Evolutionary conservation across 1,140 invertebrate genomes (phyloP).

Genomic region (Aphelenchoides besseyi): DNA sequence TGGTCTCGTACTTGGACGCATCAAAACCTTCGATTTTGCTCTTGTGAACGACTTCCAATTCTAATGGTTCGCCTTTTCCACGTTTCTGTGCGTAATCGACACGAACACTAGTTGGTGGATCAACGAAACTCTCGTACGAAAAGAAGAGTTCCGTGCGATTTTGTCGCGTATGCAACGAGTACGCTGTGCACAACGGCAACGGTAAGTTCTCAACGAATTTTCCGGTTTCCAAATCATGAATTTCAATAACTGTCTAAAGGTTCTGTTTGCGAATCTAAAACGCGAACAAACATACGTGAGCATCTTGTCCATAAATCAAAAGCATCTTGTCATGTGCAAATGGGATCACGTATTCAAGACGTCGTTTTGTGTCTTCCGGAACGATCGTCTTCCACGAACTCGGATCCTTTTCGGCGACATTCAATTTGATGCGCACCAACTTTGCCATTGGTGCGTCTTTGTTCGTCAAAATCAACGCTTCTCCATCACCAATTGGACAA

Average conservation of each 20-base stretch:
- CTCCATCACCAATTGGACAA: constrained; percentile 57
- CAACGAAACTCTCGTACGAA: constrained; percentile 86
- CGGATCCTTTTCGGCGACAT: constrained; percentile 67
- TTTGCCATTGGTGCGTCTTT: constrained; percentile 86
- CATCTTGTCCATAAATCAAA: constrained; percentile 85
- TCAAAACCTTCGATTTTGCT: constrained; percentile 81
- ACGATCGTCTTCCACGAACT: constrained; percentile 80
- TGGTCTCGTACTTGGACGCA: constrained; percentile 74
- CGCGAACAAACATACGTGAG: constrained; percentile 70
- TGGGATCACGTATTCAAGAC: constrained; percentile 80
- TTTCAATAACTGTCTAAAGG: constrained; percentile 79
- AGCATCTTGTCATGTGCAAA: constrained; percentile 83
- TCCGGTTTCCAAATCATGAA: constrained; percentile 76
- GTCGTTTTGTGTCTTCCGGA: constrained; percentile 78
- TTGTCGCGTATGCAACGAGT: constrained; percentile 78
- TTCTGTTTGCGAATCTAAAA: constrained; percentile 64
- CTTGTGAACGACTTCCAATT: constrained; percentile 74
- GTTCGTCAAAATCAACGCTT: constrained; percentile 85
- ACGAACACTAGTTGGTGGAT: constrained; percentile 82
- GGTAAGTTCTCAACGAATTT: constrained; percentile 65
- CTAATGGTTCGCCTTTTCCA: constrained; percentile 68
- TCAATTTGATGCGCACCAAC: constrained; percentile 82
- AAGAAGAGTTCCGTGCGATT: constrained; percentile 86
- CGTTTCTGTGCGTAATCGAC: constrained; percentile 74
- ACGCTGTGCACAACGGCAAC: constrained; percentile 80